A percentile compares a stretch with the other conserved stretches of the same genome.
Evolutionary conservation across 1,140 invertebrate genomes (phyloP).

Genomic region (Centruroides sculpturatus): DNA sequence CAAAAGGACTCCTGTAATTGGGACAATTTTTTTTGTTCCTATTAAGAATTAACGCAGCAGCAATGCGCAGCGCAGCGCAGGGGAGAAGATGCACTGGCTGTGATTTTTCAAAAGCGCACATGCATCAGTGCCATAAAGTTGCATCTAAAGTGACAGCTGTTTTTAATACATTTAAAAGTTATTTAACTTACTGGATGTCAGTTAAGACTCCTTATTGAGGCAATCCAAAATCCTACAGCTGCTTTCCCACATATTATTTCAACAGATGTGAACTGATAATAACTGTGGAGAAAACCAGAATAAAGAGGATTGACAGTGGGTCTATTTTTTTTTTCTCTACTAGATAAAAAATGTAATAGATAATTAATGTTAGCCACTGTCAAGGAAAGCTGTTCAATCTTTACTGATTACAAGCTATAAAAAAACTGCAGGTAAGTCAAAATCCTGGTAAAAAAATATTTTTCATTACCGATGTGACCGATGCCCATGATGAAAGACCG

Average conservation of each 20-base stretch:
- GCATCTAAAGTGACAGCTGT: too few species aligned
- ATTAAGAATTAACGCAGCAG: neutral
- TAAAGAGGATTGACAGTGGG: slow-evolving; percentile 1
- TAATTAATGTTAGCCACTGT: too few species aligned
- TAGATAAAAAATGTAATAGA: too few species aligned
- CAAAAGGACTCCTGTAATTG: too few species aligned
- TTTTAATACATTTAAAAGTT: slow-evolving; percentile 10
- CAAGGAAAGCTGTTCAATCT: too few species aligned
- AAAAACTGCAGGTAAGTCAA: neutral
- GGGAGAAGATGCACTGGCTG: neutral
- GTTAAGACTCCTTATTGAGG: too few species aligned
- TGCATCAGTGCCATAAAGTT: too few species aligned
- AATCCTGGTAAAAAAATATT: slow-evolving; percentile 14
- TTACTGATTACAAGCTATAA: too few species aligned
- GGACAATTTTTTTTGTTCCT: neutral
- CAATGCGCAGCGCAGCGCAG: neutral
- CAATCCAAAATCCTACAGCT: slow-evolving; percentile 12
- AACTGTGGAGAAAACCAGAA: slow-evolving; percentile 17
- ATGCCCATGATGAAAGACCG: slow-evolving; percentile 1
- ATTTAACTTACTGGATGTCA: neutral
- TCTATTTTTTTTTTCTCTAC: too few species aligned
- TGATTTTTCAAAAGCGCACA: too few species aligned
- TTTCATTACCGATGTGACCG: slow-evolving; percentile 10
- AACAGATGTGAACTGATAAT: slow-evolving; percentile 10
- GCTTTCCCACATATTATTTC: slow-evolving; percentile 10